These are phyloP conservation scores for Helleia helle DNA, from an alignment of 2,888 invertebrate genomes.

Conservation along the genomic window DNA sequence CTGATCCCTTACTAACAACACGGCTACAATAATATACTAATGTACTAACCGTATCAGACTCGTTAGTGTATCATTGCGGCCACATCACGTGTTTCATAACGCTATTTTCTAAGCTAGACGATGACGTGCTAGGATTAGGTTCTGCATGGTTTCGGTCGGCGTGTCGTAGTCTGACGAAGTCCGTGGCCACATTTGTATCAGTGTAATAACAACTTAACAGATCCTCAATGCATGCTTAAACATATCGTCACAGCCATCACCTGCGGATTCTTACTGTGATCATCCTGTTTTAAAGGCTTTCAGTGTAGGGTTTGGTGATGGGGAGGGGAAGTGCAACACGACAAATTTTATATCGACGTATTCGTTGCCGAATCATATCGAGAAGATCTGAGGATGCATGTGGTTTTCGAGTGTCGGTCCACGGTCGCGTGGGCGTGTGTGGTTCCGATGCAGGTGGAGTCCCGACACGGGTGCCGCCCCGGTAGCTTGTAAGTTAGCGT, in stretches of 20 bases:
- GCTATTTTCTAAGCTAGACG: conserved; percentile 61
- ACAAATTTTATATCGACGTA: conserved; percentile 15
- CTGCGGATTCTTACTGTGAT: conserved; percentile 14
- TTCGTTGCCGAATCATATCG: conserved; percentile 20
- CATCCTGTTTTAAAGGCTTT: conserved; percentile 30
- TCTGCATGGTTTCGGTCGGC: conserved; percentile 50
- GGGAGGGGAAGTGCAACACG: conserved; percentile 25
- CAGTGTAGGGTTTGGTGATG: conserved; percentile 40
- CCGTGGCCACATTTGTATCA: conserved; percentile 32
- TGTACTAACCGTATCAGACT: conserved; percentile 17
- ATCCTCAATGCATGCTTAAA: conserved; percentile 44
- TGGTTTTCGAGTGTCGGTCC: conserved; percentile 31
- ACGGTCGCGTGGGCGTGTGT: conserved; percentile 24
- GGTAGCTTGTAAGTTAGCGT: conserved; percentile 71
- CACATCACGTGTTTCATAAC: conserved; percentile 52
- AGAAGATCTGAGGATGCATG: conserved; percentile 40
- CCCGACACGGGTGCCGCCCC: conserved; percentile 31
- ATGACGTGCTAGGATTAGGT: conserved; percentile 49
- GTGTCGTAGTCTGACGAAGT: conserved; percentile 22
- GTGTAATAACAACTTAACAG: conserved; percentile 56
- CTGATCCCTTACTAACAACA: conserved; percentile 59
- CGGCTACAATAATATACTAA: conserved; percentile 48
- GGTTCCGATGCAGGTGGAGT: conserved; percentile 25
- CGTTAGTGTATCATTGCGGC: conserved; percentile 19
- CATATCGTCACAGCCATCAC: conserved; percentile 16